phyloP scores from a whole-genome alignment of 92 coral and sea anemone species.

The Phymanthus crucifer region DNA sequence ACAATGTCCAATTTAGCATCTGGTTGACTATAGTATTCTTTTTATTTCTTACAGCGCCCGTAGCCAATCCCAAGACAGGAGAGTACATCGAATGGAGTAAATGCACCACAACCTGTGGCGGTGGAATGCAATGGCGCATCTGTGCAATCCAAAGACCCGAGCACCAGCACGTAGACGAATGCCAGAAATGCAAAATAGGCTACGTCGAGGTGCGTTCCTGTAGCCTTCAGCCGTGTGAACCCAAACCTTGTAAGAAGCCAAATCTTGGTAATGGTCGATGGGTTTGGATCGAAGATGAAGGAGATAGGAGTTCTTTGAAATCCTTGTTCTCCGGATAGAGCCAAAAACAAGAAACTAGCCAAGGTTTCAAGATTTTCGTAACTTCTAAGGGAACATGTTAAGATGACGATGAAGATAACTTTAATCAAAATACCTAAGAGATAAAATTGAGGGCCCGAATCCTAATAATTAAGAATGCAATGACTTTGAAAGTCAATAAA shows the following conservation, averaged over 20 bases:
- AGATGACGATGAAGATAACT: no score
- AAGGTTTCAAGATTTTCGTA: not conserved
- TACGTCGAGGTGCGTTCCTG: conserved; percentile 6
- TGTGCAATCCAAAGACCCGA: not conserved
- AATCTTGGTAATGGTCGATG: not conserved
- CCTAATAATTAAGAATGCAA: no score
- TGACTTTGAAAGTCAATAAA: no score
- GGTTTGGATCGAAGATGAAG: conserved; percentile 2
- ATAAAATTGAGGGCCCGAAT: no score
- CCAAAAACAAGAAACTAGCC: not conserved
- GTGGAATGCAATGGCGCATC: conserved; percentile 7
- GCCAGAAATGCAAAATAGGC: not conserved
- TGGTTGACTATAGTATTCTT: not conserved
- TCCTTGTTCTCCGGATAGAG: not conserved
- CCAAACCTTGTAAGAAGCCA: not conserved
- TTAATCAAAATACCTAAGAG: no score
- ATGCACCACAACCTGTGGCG: conserved; percentile 17
- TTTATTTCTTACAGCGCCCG: not conserved
- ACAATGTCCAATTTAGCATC: not conserved
- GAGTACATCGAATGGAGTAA: conserved; percentile 8
- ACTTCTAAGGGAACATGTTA: no score
- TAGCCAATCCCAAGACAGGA: not conserved
- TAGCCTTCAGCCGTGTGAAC: not conserved
- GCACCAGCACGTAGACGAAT: not conserved
- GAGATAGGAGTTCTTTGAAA: not conserved